Base-by-base conservation (phyloP, 2,888 invertebrate species). In the Ptilodon capucinus region DNA sequence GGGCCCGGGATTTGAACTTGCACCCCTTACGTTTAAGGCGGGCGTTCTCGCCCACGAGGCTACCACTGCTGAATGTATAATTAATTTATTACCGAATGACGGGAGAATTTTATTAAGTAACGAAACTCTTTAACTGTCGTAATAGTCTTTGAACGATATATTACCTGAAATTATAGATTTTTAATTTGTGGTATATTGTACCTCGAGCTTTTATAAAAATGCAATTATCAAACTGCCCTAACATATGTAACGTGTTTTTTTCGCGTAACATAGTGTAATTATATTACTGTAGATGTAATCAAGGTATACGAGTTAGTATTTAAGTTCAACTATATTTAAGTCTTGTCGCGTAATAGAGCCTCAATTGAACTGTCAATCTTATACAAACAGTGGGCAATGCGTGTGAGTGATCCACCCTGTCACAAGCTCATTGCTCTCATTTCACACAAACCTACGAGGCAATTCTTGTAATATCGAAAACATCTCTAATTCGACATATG, bases 331-430 rank as follows among this genome's bases (percentile, higher is more conserved):
- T 14, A 39, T 13, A 13, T 19, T 7, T 8, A 14, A 18, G 39
- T 13, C 2, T 19, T 21, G 28, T n/a, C n/a, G 32, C 23, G 23
- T 36, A 25, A 44, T 34, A 25, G 38, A 51, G 47, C 41, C 60
- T 57, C 60, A 76, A 78, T 76, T 77, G 75, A 50, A 50, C 61
- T 74, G 77, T 76, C 70, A 70, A 60, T 60, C 41, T 50, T 61
- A 68, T 65, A 65, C 61, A 64, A 66, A 65, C 63, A 46, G 56
- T 58, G 53, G 57, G 58, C n/a, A n/a, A 59, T 49, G 45, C 39
- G 41, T 50, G 56, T 66, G 60, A 72, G 62, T 66, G 68, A 69
- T 68, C 66, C 64, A 64, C 67, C 64, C 65, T 67, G 60, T 51
- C 57, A 14, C 54, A 58, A 56, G 50, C 40, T 54, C 35, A 51